Evolutionary conservation across 2,113 vertebrate genomes (phyloP).

Genomic region (Ictalurus furcatus): DNA sequence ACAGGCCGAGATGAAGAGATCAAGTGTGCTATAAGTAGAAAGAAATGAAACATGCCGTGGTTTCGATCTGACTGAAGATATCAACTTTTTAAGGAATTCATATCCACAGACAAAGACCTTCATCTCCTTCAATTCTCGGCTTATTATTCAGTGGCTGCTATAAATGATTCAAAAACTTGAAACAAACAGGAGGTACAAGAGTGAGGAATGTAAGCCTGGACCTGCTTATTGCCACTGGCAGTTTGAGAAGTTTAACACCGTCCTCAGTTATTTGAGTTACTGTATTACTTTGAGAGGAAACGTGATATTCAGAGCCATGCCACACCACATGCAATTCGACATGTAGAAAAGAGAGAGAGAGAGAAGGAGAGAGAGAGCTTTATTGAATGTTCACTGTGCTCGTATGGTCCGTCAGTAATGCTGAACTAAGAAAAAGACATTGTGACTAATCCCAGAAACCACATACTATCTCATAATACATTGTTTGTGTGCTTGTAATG

Average conservation of each 20-base stretch:
- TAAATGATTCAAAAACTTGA: neutral
- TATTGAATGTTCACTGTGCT: conserved; percentile 11
- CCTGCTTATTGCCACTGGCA: neutral
- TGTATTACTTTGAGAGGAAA: neutral
- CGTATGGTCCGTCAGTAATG: conserved; percentile 12
- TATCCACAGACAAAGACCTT: neutral
- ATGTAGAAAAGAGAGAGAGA: neutral
- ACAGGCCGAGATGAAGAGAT: conserved; percentile 8
- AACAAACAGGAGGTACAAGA: neutral
- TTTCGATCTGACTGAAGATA: conserved; percentile 10
- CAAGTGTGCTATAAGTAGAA: neutral
- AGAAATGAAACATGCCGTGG: neutral
- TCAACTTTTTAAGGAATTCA: neutral
- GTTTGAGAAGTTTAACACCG: neutral
- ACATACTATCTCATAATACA: neutral
- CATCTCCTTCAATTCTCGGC: neutral
- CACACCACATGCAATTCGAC: neutral
- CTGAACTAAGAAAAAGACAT: conserved; percentile 25
- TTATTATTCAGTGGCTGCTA: neutral
- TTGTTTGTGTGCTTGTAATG: conserved; percentile 19
- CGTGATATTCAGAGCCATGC: neutral
- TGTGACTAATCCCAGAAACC: neutral
- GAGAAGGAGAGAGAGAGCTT: neutral
- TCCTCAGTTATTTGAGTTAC: neutral
- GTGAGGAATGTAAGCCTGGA: neutral